Evolutionary conservation across 2,888 invertebrate genomes (phyloP).

Genomic region (Polymixis flavicincta): DNA sequence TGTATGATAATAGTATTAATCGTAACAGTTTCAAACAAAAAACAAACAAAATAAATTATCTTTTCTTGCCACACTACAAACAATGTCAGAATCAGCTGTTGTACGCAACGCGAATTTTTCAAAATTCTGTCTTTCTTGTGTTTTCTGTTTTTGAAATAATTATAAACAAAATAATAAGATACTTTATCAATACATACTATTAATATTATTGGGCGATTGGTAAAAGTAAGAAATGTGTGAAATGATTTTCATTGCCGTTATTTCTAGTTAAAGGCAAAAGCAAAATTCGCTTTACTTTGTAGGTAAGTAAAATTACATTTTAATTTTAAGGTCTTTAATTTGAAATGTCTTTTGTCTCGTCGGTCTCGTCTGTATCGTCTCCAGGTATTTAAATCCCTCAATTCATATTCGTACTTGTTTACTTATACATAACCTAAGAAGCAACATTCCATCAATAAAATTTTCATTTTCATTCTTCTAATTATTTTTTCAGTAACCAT

Average conservation of each 20-base stretch:
- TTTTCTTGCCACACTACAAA: constrained; percentile 20
- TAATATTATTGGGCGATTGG: constrained; percentile 1
- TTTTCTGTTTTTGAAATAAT: constrained; percentile 47
- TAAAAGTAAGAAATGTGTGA: constrained; percentile 16
- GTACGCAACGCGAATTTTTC: constrained; percentile 63
- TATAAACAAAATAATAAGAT: constrained; percentile 12
- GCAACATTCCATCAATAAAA: neutral
- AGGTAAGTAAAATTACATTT: constrained; percentile 41
- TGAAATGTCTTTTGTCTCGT: neutral
- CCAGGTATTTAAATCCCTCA: neutral
- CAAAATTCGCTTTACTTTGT: constrained; percentile 19
- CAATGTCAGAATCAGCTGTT: constrained; percentile 67
- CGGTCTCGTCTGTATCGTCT: too few species aligned
- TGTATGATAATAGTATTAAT: neutral
- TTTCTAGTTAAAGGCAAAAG: neutral
- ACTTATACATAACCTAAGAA: constrained; percentile 41
- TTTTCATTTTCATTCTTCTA: neutral
- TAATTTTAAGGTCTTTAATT: neutral
- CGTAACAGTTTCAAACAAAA: neutral
- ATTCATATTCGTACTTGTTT: neutral
- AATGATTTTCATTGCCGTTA: constrained; percentile 8
- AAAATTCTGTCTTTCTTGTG: constrained; percentile 53
- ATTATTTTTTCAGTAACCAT: constrained; percentile 71
- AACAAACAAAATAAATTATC: neutral
- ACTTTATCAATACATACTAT: neutral